Evolutionary conservation across 1,140 invertebrate genomes (phyloP).

Genomic region (Hestina assimilis): DNA sequence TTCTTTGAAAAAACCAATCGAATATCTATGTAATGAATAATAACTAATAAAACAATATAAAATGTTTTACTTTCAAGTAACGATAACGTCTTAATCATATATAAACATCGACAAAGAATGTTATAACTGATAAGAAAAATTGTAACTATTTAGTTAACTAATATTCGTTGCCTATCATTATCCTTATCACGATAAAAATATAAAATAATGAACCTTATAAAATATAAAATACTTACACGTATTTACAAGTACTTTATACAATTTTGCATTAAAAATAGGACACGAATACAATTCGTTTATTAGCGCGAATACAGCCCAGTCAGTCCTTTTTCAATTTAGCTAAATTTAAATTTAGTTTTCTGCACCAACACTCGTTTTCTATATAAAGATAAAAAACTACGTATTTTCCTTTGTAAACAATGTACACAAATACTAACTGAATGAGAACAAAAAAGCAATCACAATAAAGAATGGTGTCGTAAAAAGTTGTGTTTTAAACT

Average conservation of each 20-base stretch:
- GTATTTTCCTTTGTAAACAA: background rate
- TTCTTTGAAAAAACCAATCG: too few species aligned
- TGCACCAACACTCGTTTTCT: too few species aligned
- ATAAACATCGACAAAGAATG: background rate
- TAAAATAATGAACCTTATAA: background rate
- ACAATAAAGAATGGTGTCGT: background rate
- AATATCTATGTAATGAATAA: too few species aligned
- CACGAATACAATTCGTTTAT: background rate
- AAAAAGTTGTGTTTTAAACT: background rate
- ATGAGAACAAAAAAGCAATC: background rate
- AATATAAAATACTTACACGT: background rate
- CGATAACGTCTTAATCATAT: background rate
- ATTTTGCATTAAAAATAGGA: background rate
- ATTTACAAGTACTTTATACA: conserved; percentile 7
- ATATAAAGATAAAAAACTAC: background rate
- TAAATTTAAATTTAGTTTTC: too few species aligned
- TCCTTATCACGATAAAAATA: background rate
- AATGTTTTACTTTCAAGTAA: background rate
- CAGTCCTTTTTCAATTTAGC: too few species aligned
- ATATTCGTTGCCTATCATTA: conserved; percentile 1
- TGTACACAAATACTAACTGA: background rate
- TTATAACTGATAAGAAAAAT: background rate
- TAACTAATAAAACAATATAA: too few species aligned
- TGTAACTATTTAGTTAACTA: background rate
- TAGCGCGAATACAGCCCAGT: too few species aligned